phyloP scores from a whole-genome alignment of 2,113 vertebrate genomes.

The Notothenia rossii region DNA sequence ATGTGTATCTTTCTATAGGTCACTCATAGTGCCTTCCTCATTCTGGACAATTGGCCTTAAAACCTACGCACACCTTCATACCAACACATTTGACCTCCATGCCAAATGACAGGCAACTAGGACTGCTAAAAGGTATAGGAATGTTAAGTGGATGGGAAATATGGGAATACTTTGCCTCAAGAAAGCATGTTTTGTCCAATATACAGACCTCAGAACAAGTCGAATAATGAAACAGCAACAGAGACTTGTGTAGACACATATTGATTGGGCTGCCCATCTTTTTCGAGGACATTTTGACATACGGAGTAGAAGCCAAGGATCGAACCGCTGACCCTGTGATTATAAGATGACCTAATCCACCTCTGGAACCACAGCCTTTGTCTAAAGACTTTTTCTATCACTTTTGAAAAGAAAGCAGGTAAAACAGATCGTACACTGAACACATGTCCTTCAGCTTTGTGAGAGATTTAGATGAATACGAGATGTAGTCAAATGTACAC shows the following conservation, averaged over 20 bases:
- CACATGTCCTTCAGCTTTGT: constrained; percentile 27
- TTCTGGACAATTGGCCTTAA: too few species aligned
- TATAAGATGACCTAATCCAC: neutral
- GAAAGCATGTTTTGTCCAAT: too few species aligned
- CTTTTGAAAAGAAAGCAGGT: neutral
- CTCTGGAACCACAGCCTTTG: neutral
- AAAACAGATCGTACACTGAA: constrained; percentile 26
- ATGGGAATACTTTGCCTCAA: too few species aligned
- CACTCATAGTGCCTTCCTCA: too few species aligned
- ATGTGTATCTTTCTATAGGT: too few species aligned
- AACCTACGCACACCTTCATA: too few species aligned
- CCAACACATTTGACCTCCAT: too few species aligned
- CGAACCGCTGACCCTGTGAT: neutral
- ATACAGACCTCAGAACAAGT: too few species aligned
- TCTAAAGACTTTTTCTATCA: neutral
- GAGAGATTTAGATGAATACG: constrained; percentile 66
- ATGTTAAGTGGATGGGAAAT: too few species aligned
- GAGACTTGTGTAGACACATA: neutral
- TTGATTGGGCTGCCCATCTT: neutral
- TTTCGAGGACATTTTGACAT: neutral
- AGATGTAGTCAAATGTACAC: constrained; percentile 74
- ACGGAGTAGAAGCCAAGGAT: neutral
- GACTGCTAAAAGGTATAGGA: too few species aligned
- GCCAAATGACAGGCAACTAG: too few species aligned
- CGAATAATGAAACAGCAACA: neutral